A percentile compares a stretch with the other conserved stretches of the same genome.
Evolutionary conservation across 2,797 vertebrate genomes (phyloP).

Genomic region (Scleropages formosus): DNA sequence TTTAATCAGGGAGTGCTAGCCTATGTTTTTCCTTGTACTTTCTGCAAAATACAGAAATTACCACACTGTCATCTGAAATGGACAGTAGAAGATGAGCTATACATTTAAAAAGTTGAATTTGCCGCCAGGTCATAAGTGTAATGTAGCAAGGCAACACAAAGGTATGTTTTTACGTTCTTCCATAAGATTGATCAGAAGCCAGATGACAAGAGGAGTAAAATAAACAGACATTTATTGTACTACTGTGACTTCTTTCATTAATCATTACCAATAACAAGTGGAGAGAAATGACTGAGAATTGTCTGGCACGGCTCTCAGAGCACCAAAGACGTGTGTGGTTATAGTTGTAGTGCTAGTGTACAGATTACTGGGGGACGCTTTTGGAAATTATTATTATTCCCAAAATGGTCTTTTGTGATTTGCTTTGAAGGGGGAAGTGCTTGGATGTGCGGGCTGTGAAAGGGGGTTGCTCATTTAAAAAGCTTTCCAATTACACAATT

Average conservation of each 20-base stretch:
- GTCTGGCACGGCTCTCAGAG: neutral
- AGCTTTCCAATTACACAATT: conserved; percentile 81
- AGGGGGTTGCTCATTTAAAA: conserved; percentile 71
- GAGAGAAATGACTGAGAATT: conserved; percentile 7
- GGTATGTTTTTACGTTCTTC: conserved; percentile 49
- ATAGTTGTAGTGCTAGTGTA: conserved; percentile 46
- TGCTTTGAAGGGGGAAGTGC: conserved; percentile 67
- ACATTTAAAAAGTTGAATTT: conserved; percentile 74
- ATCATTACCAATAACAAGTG: conserved; percentile 18
- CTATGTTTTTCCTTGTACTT: no score
- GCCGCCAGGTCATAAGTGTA: conserved; percentile 63
- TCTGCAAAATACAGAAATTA: no score
- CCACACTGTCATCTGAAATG: no score
- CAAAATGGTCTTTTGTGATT: conserved; percentile 80
- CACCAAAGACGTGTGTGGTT: conserved; percentile 18
- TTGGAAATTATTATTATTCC: conserved; percentile 76
- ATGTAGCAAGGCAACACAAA: conserved; percentile 57
- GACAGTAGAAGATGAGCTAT: conserved; percentile 51
- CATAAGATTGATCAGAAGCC: neutral
- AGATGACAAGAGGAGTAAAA: neutral
- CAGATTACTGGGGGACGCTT: conserved; percentile 70
- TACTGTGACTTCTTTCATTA: conserved; percentile 20
- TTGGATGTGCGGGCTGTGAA: conserved; percentile 50
- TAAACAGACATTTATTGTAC: conserved; percentile 19
- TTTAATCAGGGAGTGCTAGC: no score